These are phyloP conservation scores for Leptinotarsa defecta DNA, from an alignment of 1,140 invertebrate species.

Conservation along the genomic window DNA sequence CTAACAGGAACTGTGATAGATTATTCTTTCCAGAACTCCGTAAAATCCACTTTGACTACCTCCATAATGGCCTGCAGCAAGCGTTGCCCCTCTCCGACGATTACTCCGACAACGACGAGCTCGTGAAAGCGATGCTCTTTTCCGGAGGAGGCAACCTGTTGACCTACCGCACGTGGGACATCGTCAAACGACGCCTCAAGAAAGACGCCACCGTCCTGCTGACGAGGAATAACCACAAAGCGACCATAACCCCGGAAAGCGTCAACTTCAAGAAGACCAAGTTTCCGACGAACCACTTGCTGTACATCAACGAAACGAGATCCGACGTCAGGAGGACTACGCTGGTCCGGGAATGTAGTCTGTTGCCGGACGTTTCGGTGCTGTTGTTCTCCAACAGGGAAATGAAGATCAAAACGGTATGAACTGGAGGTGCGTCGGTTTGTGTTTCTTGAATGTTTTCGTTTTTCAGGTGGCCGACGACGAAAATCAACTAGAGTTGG, in stretches of 20 bases:
- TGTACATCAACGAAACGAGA: constrained; percentile 55
- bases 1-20: neutral
- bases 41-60: constrained; percentile 52
- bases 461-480: constrained; percentile 26
- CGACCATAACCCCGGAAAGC: constrained; percentile 50
- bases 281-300: constrained; percentile 48
- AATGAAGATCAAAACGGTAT: constrained; percentile 44
- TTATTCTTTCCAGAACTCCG: constrained; percentile 47
- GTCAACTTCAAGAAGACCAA: constrained; percentile 48
- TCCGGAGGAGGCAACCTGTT: constrained; percentile 52
- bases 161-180: constrained; percentile 47
- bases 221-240: constrained; percentile 53
- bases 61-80: constrained; percentile 46
- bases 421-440: neutral
- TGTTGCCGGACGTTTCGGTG: constrained; percentile 48
- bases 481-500: constrained; percentile 39
- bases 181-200: constrained; percentile 50
- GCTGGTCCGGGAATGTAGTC: constrained; percentile 52
- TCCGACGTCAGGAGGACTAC: constrained; percentile 52
- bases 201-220: constrained; percentile 46
- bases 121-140: constrained; percentile 51
- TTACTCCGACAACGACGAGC: constrained; percentile 51
- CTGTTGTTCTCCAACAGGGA: constrained; percentile 51
- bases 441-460: constrained; percentile 5
- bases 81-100: constrained; percentile 47